phyloP scores from a whole-genome alignment of 2,888 invertebrate genomes.

The Listrodromus nycthemerus region DNA sequence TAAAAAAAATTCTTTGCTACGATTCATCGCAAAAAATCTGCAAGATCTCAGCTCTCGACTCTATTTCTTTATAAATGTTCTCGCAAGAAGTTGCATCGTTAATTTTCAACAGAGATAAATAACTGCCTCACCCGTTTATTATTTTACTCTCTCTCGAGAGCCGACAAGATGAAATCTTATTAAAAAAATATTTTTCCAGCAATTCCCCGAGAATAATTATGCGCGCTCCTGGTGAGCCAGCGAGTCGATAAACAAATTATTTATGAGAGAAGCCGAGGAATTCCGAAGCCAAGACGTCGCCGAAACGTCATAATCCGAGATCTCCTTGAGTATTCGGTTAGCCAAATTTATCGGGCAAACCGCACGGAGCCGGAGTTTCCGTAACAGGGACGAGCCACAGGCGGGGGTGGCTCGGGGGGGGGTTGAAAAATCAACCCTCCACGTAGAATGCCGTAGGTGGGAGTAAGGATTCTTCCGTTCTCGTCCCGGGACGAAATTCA shows the following conservation, averaged over 20 bases:
- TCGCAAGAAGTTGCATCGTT: too few species aligned
- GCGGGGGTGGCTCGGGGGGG: not conserved
- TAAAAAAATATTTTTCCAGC: too few species aligned
- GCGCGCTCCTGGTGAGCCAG: not conserved
- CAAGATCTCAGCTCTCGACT: too few species aligned
- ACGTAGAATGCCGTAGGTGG: not conserved
- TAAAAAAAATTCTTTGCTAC: too few species aligned
- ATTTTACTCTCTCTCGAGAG: too few species aligned
- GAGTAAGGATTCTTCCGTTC: not conserved
- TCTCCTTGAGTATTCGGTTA: slow-evolving; percentile 50
- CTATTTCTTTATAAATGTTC: too few species aligned
- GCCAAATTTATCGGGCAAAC: slow-evolving; percentile 62
- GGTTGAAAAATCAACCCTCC: slow-evolving; percentile 5
- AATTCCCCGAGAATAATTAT: not conserved
- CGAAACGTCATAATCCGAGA: slow-evolving; percentile 52
- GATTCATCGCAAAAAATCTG: too few species aligned
- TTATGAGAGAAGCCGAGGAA: slow-evolving; percentile 3
- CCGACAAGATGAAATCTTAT: too few species aligned
- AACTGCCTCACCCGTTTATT: too few species aligned
- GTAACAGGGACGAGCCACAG: not conserved
- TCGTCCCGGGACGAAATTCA: slow-evolving; percentile 11
- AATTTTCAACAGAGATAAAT: not conserved
- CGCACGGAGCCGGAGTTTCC: slow-evolving; percentile 39
- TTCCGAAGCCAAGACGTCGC: slow-evolving; percentile 39
- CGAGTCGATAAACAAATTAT: slow-evolving; percentile 33